These are phyloP conservation scores for Cyphomyrus plagiostoma DNA, from an alignment of 2,113 vertebrate genomes.

Conservation along the genomic window DNA sequence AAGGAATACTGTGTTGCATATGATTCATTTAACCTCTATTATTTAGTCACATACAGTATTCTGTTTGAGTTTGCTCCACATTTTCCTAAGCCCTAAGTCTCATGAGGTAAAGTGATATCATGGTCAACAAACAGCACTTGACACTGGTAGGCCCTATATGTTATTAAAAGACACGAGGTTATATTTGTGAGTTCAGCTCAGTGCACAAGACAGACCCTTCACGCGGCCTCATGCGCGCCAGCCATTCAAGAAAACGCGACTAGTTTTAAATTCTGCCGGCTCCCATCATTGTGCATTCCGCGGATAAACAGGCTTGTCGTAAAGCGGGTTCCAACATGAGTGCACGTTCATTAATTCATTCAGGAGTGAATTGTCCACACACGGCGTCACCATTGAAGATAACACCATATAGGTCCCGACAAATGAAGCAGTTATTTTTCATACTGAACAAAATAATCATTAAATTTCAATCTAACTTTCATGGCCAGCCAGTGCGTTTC, in stretches of 20 bases:
- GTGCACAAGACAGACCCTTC: neutral
- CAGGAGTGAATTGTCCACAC: neutral
- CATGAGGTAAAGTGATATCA: neutral
- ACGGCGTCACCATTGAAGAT: neutral
- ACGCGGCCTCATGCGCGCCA: neutral
- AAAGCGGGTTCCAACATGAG: neutral
- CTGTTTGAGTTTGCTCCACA: neutral
- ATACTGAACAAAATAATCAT: neutral
- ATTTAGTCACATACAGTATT: neutral
- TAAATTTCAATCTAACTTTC: neutral
- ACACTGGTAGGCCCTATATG: neutral
- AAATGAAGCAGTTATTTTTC: neutral
- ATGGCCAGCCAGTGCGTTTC: neutral
- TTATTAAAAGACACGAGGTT: neutral
- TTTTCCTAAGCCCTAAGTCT: neutral
- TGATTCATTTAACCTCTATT: neutral
- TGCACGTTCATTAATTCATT: neutral
- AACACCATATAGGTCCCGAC: neutral
- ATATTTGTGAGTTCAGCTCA: neutral
- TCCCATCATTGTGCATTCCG: neutral
- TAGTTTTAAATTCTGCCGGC: neutral
- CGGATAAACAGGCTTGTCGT: neutral
- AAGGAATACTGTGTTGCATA: neutral
- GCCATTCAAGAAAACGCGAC: neutral
- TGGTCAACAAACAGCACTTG: neutral